Evolutionary conservation across 2,797 vertebrate species (phyloP).

Genomic region (Adelosebastes latens): DNA sequence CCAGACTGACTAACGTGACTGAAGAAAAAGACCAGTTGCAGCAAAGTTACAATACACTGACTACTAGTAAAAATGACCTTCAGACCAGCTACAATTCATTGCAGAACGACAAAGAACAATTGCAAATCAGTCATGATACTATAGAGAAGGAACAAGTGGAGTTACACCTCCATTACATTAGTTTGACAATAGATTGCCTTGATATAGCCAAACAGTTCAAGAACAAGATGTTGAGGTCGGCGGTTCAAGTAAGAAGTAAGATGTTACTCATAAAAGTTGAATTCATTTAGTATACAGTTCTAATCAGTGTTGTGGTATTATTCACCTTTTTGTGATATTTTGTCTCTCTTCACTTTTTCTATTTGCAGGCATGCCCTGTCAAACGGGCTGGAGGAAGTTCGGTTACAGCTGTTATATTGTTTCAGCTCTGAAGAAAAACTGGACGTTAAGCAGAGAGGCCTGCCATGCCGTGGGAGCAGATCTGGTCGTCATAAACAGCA

Average conservation of each 20-base stretch:
- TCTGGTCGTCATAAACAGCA: slow-evolving; percentile 38
- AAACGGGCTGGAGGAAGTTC: slow-evolving; percentile 36
- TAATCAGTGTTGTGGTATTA: not conserved
- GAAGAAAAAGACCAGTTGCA: slow-evolving; percentile 17
- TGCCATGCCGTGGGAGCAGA: slow-evolving; percentile 39
- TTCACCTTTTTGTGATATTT: not conserved
- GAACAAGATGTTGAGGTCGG: not conserved
- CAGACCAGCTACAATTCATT: not conserved
- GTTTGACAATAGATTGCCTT: not conserved
- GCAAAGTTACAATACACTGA: not conserved
- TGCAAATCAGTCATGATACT: not conserved
- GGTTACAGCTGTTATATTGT: slow-evolving; percentile 45
- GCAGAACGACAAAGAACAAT: not conserved
- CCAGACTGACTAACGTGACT: slow-evolving; percentile 12
- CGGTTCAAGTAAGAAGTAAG: slow-evolving; percentile 12
- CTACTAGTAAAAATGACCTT: not conserved
- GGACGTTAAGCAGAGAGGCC: slow-evolving; percentile 13
- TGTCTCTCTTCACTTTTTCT: not conserved
- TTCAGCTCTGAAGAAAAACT: slow-evolving; percentile 15
- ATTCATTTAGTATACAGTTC: not conserved
- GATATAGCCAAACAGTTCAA: not conserved
- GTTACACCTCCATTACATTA: not conserved
- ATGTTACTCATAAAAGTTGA: not conserved
- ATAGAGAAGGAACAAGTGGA: not conserved
- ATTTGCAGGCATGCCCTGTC: slow-evolving; percentile 17